phyloP scores from a whole-genome alignment of 2,888 invertebrate genomes.

The Heterodera filipjevi region DNA sequence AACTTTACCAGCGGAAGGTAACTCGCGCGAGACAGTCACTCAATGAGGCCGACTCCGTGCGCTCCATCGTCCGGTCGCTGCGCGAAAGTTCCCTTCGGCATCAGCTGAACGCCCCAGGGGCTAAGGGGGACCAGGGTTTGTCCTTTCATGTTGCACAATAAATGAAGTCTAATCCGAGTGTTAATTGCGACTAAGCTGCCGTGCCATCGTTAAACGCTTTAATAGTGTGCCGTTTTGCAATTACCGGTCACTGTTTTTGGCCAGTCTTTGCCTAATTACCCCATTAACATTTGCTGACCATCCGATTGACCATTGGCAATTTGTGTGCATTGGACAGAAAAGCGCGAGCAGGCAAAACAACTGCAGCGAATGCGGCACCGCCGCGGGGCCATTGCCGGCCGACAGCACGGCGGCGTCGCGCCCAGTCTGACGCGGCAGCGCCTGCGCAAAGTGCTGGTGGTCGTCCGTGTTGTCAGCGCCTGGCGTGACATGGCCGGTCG shows the following conservation, averaged over 20 bases:
- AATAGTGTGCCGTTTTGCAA: neutral
- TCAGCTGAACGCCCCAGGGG: conserved; percentile 50
- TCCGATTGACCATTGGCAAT: neutral
- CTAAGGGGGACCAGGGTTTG: conserved; percentile 45
- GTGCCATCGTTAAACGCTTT: neutral
- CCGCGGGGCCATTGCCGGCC: conserved; percentile 29
- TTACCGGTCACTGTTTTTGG: neutral
- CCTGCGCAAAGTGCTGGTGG: conserved; percentile 60
- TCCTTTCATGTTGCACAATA: conserved; percentile 7
- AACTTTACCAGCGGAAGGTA: conserved; percentile 82
- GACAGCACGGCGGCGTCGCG: conserved; percentile 41
- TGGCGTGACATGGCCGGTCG: conserved; percentile 44
- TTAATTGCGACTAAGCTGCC: neutral
- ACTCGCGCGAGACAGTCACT: conserved; percentile 81
- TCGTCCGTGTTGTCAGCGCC: conserved; percentile 58
- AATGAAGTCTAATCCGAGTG: neutral
- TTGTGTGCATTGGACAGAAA: conserved; percentile 11
- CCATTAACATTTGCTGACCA: neutral
- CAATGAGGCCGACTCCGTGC: conserved; percentile 74
- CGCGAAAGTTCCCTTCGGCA: conserved; percentile 59
- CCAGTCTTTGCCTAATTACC: neutral
- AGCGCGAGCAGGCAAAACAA: conserved; percentile 17
- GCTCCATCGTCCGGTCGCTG: conserved; percentile 65
- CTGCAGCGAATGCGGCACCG: conserved; percentile 22
- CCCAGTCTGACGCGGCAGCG: conserved; percentile 52